phyloP scores from a whole-genome alignment of 2,113 vertebrate genomes.

The Callocephalon fimbriatum region DNA sequence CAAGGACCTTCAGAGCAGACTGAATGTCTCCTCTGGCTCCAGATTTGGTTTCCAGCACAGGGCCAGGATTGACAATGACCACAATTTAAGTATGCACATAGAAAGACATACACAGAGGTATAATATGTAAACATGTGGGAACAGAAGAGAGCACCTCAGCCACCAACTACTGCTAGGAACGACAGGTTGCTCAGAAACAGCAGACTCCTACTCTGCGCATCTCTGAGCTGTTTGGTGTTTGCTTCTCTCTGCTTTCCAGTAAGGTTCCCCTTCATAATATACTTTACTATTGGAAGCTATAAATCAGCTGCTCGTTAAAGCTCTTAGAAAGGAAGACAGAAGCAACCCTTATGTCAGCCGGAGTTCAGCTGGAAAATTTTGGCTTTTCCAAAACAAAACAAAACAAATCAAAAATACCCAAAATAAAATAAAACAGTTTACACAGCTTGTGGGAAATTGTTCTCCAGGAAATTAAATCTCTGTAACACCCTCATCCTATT shows the following conservation, averaged over 20 bases:
- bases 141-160: not conserved
- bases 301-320: not conserved
- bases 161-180: not conserved
- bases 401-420: not conserved
- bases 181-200: not conserved
- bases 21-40: not conserved
- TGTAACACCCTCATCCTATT: not conserved
- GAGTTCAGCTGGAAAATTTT: not conserved
- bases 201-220: not conserved
- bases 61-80: fast-evolving
- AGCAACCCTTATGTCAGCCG: not conserved
- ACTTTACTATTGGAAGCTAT: not conserved
- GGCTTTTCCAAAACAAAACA: not conserved
- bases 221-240: not conserved
- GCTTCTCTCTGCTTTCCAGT: not conserved
- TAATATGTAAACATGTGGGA: not conserved
- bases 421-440: not conserved
- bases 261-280: not conserved
- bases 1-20: fast-evolving
- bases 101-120: not conserved
- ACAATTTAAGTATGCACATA: not conserved
- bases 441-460: not conserved
- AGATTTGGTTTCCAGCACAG: not conserved
- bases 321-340: not conserved
- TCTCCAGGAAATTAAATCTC: conserved; percentile 29